A percentile compares a stretch with the other conserved stretches of the same genome.
These are phyloP conservation scores for Pterois miles DNA, from an alignment of 2,797 vertebrate species.

Conservation along the genomic window DNA sequence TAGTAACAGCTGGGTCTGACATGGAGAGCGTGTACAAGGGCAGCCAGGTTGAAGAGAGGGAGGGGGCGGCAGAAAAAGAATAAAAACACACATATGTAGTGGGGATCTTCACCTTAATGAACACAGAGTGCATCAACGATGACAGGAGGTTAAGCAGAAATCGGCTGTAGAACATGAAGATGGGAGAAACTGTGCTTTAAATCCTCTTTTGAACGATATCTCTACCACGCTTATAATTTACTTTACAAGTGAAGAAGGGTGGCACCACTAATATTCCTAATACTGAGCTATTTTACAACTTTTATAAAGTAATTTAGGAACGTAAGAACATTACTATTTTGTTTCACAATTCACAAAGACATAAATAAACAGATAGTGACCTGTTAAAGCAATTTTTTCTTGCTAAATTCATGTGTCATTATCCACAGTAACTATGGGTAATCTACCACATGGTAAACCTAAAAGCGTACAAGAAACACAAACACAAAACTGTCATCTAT, in stretches of 20 bases:
- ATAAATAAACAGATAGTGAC: neutral
- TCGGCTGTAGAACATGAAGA: constrained; percentile 14
- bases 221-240: neutral
- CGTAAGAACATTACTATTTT: constrained; percentile 10
- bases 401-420: constrained; percentile 26
- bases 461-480: constrained; percentile 40
- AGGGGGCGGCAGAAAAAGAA: constrained; percentile 70
- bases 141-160: constrained; percentile 33
- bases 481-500: constrained; percentile 57
- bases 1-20: constrained; percentile 90
- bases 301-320: constrained; percentile 32
- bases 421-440: constrained; percentile 31
- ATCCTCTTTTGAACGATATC: neutral
- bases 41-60: constrained; percentile 80
- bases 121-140: constrained; percentile 27
- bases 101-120: constrained; percentile 61
- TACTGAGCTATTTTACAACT: constrained; percentile 24
- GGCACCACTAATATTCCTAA: constrained; percentile 19
- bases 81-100: constrained; percentile 51
- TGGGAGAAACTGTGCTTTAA: constrained; percentile 5
- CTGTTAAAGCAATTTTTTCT: constrained; percentile 24
- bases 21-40: constrained; percentile 87
- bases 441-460: constrained; percentile 37
- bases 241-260: neutral
- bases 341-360: constrained; percentile 1